Evolutionary conservation across 37 sponge, comb jelly and placozoan genomes (phyloP).

Genomic region (Amphimedon queenslandica): DNA sequence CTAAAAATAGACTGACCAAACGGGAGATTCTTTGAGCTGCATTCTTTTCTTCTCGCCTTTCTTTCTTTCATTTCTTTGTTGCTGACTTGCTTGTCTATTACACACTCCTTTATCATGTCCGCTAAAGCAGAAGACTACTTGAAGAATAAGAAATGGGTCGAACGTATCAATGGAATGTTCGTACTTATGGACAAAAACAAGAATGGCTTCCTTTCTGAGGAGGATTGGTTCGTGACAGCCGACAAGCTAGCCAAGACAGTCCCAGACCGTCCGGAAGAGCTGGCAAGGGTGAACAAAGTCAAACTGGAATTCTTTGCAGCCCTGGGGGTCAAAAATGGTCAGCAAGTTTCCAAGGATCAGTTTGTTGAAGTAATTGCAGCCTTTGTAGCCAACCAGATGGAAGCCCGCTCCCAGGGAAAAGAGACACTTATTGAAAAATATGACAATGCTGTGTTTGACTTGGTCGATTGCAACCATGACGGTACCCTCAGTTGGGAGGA

Average conservation of each 20-base stretch:
- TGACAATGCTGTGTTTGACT: constrained; percentile 3
- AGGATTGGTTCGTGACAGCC: not conserved
- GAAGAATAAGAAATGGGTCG: constrained; percentile 8
- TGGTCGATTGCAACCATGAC: constrained; percentile 9
- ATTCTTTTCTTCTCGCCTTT: no score
- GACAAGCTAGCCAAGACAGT: constrained; percentile 1
- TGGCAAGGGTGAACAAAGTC: not conserved
- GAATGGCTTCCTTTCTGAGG: constrained; percentile 8
- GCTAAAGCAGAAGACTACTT: constrained; percentile 9
- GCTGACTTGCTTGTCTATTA: no score
- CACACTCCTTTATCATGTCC: no score
- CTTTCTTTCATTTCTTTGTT: no score
- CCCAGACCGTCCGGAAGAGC: not conserved
- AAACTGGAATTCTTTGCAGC: not conserved
- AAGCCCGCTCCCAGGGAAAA: not conserved
- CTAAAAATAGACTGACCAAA: no score
- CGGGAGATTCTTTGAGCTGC: no score
- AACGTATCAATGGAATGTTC: constrained; percentile 2
- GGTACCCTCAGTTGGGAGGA: constrained; percentile 1
- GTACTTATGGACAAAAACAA: constrained; percentile 7
- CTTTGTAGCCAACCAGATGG: constrained; percentile 9
- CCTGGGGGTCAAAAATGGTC: constrained; percentile 9
- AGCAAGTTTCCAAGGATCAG: constrained; percentile 6
- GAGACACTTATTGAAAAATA: not conserved
- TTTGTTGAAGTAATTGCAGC: not conserved